A percentile compares a stretch with the other conserved stretches of the same genome.
These are phyloP conservation scores for Molossus molossus DNA, from an alignment of 2,797 vertebrate genomes.

Conservation along the genomic window DNA sequence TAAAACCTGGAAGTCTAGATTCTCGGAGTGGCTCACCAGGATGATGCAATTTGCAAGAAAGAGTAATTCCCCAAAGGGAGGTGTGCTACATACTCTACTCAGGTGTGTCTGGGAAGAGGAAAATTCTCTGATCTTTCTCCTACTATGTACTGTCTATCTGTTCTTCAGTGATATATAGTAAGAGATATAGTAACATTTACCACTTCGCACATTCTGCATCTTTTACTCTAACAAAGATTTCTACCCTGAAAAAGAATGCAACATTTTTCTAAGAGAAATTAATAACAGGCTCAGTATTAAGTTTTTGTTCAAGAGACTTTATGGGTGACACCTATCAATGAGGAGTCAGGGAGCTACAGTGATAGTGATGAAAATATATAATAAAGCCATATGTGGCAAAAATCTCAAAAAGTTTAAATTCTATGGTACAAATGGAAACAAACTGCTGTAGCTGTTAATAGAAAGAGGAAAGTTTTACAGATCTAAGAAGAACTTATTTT, in stretches of 20 bases:
- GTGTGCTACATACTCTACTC: background rate
- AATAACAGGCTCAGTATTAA: background rate
- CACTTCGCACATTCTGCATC: background rate
- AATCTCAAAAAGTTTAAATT: background rate
- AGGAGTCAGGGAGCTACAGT: background rate
- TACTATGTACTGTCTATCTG: background rate
- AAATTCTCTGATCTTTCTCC: background rate
- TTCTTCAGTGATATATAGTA: background rate
- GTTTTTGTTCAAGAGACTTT: background rate
- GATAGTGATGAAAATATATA: background rate
- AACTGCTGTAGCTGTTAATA: background rate
- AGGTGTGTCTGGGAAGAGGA: background rate
- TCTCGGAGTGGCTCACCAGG: background rate
- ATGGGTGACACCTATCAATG: background rate
- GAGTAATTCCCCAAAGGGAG: background rate
- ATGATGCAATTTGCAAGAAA: background rate
- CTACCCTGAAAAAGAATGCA: background rate
- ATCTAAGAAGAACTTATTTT: conserved; percentile 17
- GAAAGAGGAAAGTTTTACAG: background rate
- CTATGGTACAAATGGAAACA: background rate
- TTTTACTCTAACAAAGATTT: background rate
- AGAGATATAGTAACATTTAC: background rate
- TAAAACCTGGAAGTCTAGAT: background rate
- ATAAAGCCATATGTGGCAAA: background rate
- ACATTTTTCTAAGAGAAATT: conserved; percentile 34